A percentile compares a stretch with the other conserved stretches of the same genome.
phyloP scores from a whole-genome alignment of 2,797 vertebrate species.

The Platyrinchus mystaceus region DNA sequence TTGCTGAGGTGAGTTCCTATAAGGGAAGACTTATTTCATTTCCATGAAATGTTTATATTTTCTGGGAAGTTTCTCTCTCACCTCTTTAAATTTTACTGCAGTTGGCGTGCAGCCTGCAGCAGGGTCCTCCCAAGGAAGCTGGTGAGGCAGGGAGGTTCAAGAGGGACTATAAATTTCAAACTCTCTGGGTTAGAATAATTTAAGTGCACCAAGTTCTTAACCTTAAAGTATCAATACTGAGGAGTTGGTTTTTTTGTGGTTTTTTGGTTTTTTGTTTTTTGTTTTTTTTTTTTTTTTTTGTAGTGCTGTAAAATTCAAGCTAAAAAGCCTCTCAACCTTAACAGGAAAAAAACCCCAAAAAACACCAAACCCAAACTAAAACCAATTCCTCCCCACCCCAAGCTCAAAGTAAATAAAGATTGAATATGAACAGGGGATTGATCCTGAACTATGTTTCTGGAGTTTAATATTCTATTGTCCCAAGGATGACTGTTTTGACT shows the following conservation, averaged over 20 bases:
- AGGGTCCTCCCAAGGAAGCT: slow-evolving; percentile 88
- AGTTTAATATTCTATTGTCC: slow-evolving; percentile 24
- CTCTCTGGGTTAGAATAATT: slow-evolving; percentile 79
- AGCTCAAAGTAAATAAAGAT: not conserved
- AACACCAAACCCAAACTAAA: not conserved
- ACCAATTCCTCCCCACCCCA: too few species aligned
- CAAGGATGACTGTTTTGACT: slow-evolving; percentile 3
- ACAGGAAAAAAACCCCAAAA: not conserved
- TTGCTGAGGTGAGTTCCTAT: slow-evolving; percentile 66
- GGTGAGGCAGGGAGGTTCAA: slow-evolving; percentile 83
- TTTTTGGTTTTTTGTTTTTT: not conserved
- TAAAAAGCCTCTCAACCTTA: not conserved
- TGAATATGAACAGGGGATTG: not conserved
- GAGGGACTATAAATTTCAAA: slow-evolving; percentile 83
- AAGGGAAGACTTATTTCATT: slow-evolving; percentile 82
- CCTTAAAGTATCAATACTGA: slow-evolving; percentile 70
- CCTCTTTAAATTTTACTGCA: slow-evolving; percentile 98
- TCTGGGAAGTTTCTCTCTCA: slow-evolving; percentile 96
- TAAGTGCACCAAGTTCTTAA: slow-evolving; percentile 69
- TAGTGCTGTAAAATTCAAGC: slow-evolving; percentile 28
- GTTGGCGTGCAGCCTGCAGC: slow-evolving; percentile 87
- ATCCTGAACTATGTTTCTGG: slow-evolving; percentile 3
- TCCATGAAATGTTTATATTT: slow-evolving; percentile 88
- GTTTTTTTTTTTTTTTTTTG: not conserved
- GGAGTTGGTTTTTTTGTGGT: not conserved